A percentile compares a stretch with the other conserved stretches of the same genome.
Conservation (phyloP, 2,888 invertebrate species). For the Nysson spinosus region DNA sequence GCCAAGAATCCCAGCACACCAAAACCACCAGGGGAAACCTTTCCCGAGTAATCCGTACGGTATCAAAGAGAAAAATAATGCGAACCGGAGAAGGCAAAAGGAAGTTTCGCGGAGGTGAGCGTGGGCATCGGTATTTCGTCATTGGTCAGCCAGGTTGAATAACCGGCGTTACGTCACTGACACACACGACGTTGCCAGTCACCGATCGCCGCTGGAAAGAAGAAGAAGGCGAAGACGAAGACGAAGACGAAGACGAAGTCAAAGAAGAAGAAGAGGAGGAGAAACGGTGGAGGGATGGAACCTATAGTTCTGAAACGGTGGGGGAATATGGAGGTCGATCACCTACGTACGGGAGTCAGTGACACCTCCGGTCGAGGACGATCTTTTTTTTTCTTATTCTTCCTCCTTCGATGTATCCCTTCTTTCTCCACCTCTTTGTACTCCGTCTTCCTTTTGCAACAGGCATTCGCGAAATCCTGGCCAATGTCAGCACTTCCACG, state of each 20-base stretch:
- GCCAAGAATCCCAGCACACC: no score
- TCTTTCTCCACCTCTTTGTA: constrained; percentile 7
- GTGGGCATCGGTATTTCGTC: constrained; percentile 75
- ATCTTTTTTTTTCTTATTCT: constrained; percentile 45
- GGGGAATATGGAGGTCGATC: constrained; percentile 76
- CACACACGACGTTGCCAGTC: constrained; percentile 64
- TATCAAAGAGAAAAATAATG: constrained; percentile 16
- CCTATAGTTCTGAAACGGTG: constrained; percentile 41
- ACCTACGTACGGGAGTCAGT: constrained; percentile 77
- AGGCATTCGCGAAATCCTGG: constrained; percentile 31
- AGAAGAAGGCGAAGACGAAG: constrained; percentile 54
- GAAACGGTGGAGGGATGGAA: constrained; percentile 54
- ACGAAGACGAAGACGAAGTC: constrained; percentile 46
- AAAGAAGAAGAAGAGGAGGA: constrained; percentile 43
- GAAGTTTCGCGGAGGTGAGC: constrained; percentile 64
- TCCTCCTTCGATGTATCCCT: constrained; percentile 2
- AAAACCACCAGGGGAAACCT: no score
- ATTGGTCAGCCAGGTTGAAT: constrained; percentile 75
- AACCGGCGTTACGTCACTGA: constrained; percentile 77
- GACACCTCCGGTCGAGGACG: constrained; percentile 73
- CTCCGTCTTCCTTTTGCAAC: constrained; percentile 4
- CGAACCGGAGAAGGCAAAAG: constrained; percentile 28
- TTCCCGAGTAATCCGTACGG: neutral
- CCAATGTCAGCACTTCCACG: neutral
- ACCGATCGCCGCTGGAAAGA: constrained; percentile 44